phyloP scores from a whole-genome alignment of 2,797 vertebrate species.

The Netta rufina region DNA sequence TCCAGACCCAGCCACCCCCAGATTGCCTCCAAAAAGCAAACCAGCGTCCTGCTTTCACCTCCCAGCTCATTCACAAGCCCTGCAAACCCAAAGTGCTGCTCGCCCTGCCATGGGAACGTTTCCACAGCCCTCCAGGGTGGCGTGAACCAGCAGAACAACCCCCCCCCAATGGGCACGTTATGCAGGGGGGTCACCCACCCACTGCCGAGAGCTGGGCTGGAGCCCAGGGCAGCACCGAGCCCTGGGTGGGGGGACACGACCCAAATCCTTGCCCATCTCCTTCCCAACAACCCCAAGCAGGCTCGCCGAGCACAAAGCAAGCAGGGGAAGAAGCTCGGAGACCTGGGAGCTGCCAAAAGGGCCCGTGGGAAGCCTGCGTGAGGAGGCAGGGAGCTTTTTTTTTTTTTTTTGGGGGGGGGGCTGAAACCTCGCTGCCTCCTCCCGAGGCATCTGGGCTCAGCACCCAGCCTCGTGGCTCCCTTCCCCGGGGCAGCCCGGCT shows the following conservation, averaged over 20 bases:
- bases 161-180: constrained; percentile 10
- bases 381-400: not conserved
- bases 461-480: constrained; percentile 39
- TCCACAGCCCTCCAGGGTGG: constrained; percentile 4
- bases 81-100: not conserved
- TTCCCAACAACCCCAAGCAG: not conserved
- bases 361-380: not conserved
- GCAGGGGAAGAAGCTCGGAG: not conserved
- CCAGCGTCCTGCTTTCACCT: constrained; percentile 47
- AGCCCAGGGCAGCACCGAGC: constrained; percentile 21
- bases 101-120: not conserved
- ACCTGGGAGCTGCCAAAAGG: not conserved
- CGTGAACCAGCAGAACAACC: constrained; percentile 56
- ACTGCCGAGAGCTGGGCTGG: not conserved
- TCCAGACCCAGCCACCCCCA: not conserved
- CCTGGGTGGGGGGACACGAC: not conserved
- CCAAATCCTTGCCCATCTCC: not conserved
- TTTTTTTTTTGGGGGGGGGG: not conserved
- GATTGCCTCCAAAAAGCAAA: constrained; percentile 36
- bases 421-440: not conserved
- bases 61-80: constrained; percentile 54
- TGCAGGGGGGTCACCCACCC: constrained; percentile 57
- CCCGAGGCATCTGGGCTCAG: constrained; percentile 21
- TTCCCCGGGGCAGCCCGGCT: constrained; percentile 40
- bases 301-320: not conserved